phyloP scores from a whole-genome alignment of 1,140 invertebrate species.

The Lutraria rhynchaena region DNA sequence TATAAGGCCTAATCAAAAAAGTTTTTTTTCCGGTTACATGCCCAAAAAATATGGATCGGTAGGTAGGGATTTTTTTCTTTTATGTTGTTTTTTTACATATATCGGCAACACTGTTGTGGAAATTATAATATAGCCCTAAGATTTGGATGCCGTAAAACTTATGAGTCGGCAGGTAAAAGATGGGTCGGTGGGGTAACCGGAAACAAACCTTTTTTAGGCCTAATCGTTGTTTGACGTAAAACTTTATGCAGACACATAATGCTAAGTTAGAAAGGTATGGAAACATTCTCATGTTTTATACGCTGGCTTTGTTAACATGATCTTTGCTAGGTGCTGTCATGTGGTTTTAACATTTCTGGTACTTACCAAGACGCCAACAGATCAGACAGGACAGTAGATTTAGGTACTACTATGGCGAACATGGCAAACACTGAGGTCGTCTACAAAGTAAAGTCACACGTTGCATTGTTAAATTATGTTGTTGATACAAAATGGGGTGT shows the following conservation, averaged over 20 bases:
- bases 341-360: neutral
- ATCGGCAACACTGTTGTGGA: too few species aligned
- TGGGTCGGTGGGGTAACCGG: too few species aligned
- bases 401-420: conserved; percentile 29
- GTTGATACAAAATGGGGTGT: neutral
- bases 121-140: too few species aligned
- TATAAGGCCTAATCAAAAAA: too few species aligned
- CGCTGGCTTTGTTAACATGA: neutral
- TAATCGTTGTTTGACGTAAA: neutral
- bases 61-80: too few species aligned
- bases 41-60: too few species aligned
- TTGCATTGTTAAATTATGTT: neutral
- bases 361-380: conserved; percentile 20
- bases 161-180: too few species aligned
- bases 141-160: too few species aligned
- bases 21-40: too few species aligned
- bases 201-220: too few species aligned
- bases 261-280: neutral
- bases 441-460: conserved; percentile 3
- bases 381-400: conserved; percentile 21
- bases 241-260: neutral
- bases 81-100: too few species aligned
- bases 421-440: conserved; percentile 27
- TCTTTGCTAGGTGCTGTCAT: neutral
- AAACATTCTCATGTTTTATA: neutral